Conservation (phyloP, 2,888 invertebrate genomes). For the Drosophila flavopinicola region DNA sequence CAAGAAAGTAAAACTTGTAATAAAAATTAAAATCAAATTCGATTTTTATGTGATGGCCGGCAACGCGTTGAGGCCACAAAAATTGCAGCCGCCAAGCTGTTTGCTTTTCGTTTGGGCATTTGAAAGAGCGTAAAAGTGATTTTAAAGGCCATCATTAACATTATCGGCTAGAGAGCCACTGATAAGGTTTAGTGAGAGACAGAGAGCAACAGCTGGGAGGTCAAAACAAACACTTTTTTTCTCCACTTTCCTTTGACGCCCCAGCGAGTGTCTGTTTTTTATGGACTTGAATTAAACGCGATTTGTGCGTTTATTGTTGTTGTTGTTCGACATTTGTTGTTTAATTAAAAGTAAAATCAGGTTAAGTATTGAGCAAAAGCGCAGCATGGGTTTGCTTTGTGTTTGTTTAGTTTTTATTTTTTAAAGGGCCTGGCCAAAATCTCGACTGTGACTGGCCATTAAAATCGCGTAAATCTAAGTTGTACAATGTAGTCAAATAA, state of each 20-base stretch:
- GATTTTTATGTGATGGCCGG: constrained; percentile 58
- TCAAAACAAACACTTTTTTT: constrained; percentile 27
- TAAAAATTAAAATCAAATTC: constrained; percentile 71
- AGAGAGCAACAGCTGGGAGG: constrained; percentile 16
- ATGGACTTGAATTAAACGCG: constrained; percentile 65
- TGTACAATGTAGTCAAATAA: constrained; percentile 55
- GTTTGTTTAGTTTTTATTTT: not conserved
- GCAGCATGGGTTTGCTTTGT: constrained; percentile 51
- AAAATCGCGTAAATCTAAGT: constrained; percentile 63
- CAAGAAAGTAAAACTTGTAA: constrained; percentile 69
- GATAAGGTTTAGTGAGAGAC: constrained; percentile 29
- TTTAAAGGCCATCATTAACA: constrained; percentile 72
- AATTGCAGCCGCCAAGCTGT: constrained; percentile 58
- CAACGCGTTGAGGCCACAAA: constrained; percentile 44
- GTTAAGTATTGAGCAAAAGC: constrained; percentile 72
- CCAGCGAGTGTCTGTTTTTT: constrained; percentile 53
- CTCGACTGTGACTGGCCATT: constrained; percentile 44
- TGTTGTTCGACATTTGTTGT: constrained; percentile 50
- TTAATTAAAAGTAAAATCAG: constrained; percentile 75
- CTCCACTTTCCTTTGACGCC: constrained; percentile 61
- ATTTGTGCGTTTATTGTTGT: constrained; percentile 51
- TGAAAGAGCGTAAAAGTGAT: constrained; percentile 58
- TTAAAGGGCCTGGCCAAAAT: constrained; percentile 52
- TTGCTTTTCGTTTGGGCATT: constrained; percentile 44
- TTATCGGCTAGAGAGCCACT: constrained; percentile 52